Evolutionary conservation across 2,888 invertebrate species (phyloP).

Genomic region (Craniophora ligustri): DNA sequence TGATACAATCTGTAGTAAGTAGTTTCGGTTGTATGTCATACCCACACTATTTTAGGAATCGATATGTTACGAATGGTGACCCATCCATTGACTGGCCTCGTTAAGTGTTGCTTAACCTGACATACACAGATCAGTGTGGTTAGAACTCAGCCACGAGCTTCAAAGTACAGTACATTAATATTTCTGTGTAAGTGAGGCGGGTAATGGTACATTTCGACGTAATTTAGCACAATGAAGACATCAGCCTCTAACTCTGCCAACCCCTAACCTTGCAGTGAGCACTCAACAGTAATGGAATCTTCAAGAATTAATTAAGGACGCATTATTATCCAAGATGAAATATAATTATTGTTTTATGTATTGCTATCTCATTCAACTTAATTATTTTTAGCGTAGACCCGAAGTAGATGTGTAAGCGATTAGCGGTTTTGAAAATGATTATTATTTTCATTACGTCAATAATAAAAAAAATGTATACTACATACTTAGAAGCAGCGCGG

Average conservation of each 20-base stretch:
- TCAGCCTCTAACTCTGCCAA: slow-evolving; percentile 19
- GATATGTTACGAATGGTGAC: too few relatives aligned
- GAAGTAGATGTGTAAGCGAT: slow-evolving; percentile 10
- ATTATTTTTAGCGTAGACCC: slow-evolving; percentile 54
- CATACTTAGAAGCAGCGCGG: too few relatives aligned
- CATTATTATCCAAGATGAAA: slow-evolving; percentile 60
- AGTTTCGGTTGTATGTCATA: too few relatives aligned
- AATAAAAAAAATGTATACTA: background rate
- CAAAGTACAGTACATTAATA: too few relatives aligned
- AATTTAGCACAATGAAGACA: slow-evolving; percentile 23
- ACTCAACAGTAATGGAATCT: slow-evolving; percentile 59
- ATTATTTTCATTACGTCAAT: background rate
- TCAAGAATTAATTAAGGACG: slow-evolving; percentile 57
- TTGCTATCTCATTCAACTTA: slow-evolving; percentile 66
- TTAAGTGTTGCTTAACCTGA: too few relatives aligned
- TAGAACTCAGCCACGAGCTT: too few relatives aligned
- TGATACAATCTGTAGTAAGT: too few relatives aligned
- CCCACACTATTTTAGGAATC: too few relatives aligned
- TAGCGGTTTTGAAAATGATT: background rate
- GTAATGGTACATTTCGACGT: slow-evolving; percentile 12
- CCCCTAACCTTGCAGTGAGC: slow-evolving; percentile 42
- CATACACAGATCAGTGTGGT: too few relatives aligned
- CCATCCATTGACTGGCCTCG: too few relatives aligned
- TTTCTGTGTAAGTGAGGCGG: too few relatives aligned
- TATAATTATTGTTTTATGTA: slow-evolving; percentile 66